Percentiles rank a stretch among this genome's conserved stretches.
These are phyloP conservation scores for Deroplatys truncata DNA, from an alignment of 2,888 invertebrate genomes.

Conservation along the genomic window DNA sequence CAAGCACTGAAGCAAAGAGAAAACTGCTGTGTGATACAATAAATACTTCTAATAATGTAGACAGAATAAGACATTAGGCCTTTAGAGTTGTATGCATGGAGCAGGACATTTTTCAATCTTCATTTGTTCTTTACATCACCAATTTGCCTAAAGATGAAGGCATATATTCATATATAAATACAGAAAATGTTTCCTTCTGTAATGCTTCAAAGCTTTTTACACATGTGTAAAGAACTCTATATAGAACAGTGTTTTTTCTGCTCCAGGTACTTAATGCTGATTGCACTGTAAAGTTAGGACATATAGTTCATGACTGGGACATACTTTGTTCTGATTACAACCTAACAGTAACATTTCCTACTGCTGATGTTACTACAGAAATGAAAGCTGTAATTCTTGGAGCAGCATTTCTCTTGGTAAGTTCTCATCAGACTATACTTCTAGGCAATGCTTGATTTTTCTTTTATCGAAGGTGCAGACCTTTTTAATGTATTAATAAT, in stretches of 20 bases:
- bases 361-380: constrained; percentile 53
- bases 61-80: no score
- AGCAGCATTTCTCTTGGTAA: constrained; percentile 78
- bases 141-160: no score
- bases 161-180: no score
- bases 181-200: no score
- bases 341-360: constrained; percentile 71
- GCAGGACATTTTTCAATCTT: no score
- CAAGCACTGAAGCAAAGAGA: no score
- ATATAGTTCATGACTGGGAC: constrained; percentile 69
- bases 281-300: constrained; percentile 44
- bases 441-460: neutral
- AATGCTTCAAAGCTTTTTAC: no score
- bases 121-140: no score
- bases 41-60: no score
- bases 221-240: no score
- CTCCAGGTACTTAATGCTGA: constrained; percentile 1
- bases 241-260: neutral
- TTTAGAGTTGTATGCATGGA: no score
- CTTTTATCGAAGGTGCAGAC: neutral
- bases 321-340: constrained; percentile 64
- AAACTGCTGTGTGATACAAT: no score
- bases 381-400: constrained; percentile 77
- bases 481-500: neutral
- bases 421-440: neutral